Evolutionary conservation across 2,113 vertebrate genomes (phyloP).

Genomic region (Archilochus colubris): DNA sequence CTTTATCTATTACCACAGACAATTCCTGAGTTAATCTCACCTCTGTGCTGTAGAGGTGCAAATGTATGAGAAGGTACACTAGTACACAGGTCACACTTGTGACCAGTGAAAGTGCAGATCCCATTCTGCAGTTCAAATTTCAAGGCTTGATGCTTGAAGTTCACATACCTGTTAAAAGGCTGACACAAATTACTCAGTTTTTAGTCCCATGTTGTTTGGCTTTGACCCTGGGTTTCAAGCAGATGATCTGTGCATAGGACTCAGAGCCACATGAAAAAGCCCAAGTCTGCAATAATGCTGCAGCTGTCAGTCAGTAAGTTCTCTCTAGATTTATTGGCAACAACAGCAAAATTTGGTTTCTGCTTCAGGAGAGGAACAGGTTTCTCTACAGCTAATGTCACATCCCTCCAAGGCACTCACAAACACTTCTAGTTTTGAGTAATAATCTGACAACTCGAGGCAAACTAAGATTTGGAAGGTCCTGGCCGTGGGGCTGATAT

Average conservation of each 20-base stretch:
- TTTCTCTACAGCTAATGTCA: neutral
- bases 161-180: neutral
- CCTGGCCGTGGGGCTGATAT: neutral
- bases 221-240: neutral
- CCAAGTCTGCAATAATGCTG: neutral
- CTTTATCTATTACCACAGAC: neutral
- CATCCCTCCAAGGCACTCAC: neutral
- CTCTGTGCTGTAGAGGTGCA: neutral
- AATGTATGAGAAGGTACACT: neutral
- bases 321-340: neutral
- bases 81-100: neutral
- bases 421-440: neutral
- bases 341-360: neutral
- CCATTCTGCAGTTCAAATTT: neutral
- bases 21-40: neutral
- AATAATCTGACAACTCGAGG: neutral
- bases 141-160: neutral
- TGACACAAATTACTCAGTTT: neutral
- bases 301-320: neutral
- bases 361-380: neutral
- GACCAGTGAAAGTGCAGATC: neutral
- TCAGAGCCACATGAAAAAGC: neutral
- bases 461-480: neutral
- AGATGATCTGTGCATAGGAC: neutral
- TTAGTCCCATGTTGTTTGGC: neutral